Evolutionary conservation across 2,797 vertebrate genomes (phyloP), one percentile per base, ranked within the genome.

Genomic region (Pipistrellus kuhlii): DNA sequence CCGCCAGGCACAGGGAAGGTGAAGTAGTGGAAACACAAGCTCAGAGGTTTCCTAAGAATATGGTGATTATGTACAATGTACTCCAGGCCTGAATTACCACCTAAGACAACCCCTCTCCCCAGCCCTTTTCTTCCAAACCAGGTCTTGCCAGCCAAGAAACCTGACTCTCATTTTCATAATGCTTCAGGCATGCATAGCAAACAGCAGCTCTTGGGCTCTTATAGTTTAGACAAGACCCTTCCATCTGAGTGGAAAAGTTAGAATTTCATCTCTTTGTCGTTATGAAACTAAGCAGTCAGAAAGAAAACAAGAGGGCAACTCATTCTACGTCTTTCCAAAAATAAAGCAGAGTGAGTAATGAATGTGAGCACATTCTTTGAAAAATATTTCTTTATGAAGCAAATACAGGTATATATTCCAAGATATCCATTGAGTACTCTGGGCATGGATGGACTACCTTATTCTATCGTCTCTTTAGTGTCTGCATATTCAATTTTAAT

Each of bases 261-360:
- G 88, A 94, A 85, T 93, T 88, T 88, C 68, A 80, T 69, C 41
- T 92, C 78, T 91, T 96, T 93, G 93, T 97, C 62, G 91, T 76
- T n/a, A 71, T 84, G 94, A 83, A 95, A 94, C 78, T 73, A 64
- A 93, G 62, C 18, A 90, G 48, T 44, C 38, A 76, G 76, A 71
- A 82, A 82, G 59, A 90, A 88, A 95, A 83, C 21, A 80, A 86
- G 35, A 96, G 25, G 3, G 13, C 51, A 76, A 59, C 18, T 18
- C 68, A 41, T 9, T 3, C 55, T 23, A 25, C n/a, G 8, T 21
- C 44, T 94, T 94, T 85, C 30, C 55, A 93, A 78, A 96, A 90
- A 91, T 55, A 82, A 88, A 97, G 59, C 41, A 89, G 64, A 51
- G 64, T 90, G 44, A 84, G 66, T 73, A 76, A 80, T 55, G 59